Evolutionary conservation across 2,888 invertebrate species (phyloP).

Genomic region (Drosophila mimica): DNA sequence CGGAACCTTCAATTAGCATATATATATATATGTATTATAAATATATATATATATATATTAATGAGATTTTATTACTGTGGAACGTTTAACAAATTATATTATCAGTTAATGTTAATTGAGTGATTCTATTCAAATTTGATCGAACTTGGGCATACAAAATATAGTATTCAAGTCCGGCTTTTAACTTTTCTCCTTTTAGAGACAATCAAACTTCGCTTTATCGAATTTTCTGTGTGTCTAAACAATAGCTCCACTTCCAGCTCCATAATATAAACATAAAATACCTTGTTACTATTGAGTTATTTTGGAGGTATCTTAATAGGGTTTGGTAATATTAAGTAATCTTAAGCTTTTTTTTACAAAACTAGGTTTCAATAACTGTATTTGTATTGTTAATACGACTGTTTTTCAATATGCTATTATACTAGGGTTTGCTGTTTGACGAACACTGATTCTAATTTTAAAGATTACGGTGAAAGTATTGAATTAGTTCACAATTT

Average conservation of each 20-base stretch:
- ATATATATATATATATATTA: not conserved
- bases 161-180: not conserved
- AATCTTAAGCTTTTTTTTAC: not conserved
- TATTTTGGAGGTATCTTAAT: not conserved
- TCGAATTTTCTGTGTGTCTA: not conserved
- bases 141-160: not conserved
- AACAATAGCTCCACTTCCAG: not conserved
- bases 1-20: conserved; percentile 50
- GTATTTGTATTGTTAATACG: not conserved
- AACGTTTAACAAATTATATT: not conserved
- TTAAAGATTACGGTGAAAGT: not conserved
- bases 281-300: not conserved
- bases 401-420: not conserved
- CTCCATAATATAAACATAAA: too few relatives aligned
- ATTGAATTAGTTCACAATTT: not conserved
- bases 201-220: not conserved
- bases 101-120: not conserved
- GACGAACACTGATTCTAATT: not conserved
- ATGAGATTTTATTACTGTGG: conserved; percentile 1
- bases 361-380: not conserved
- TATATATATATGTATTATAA: not conserved
- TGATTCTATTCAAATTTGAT: not conserved
- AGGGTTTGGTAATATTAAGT: not conserved
- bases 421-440: not conserved
- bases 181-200: not conserved